These are phyloP conservation scores for Meloidogyne exigua DNA, from an alignment of 1,140 invertebrate species.

Conservation along the genomic window DNA sequence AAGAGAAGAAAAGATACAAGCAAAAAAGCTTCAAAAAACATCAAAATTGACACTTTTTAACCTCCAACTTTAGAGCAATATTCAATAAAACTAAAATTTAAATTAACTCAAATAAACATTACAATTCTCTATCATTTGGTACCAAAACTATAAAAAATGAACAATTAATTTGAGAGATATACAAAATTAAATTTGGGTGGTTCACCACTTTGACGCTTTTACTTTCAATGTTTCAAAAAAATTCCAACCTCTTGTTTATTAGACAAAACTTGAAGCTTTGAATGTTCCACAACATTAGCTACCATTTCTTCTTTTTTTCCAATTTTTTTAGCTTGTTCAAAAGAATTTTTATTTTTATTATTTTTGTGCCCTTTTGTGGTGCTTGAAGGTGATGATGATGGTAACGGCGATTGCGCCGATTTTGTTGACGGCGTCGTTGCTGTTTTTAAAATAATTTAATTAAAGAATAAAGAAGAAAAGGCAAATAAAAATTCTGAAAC, in stretches of 20 bases:
- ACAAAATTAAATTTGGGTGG: too few relatives aligned
- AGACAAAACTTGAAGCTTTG: too few relatives aligned
- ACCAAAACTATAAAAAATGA: too few relatives aligned
- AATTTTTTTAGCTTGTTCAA: not conserved
- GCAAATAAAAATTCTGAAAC: not conserved
- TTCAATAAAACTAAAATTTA: not conserved
- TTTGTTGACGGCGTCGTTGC: slow-evolving; percentile 3
- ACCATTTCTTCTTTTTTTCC: too few relatives aligned
- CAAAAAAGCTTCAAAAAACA: not conserved
- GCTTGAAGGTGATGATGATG: too few relatives aligned
- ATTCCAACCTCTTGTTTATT: too few relatives aligned
- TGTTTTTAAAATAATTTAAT: not conserved
- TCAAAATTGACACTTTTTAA: not conserved
- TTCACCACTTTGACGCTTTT: too few relatives aligned
- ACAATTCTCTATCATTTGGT: too few relatives aligned
- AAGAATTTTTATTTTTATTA: not conserved
- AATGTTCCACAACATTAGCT: too few relatives aligned
- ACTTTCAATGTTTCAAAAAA: too few relatives aligned
- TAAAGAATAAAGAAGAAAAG: not conserved
- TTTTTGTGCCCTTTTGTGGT: not conserved
- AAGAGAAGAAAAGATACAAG: not conserved
- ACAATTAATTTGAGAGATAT: too few relatives aligned
- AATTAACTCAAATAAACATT: too few relatives aligned
- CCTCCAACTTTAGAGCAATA: not conserved
- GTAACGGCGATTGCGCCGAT: not conserved